Conservation (phyloP, 1,140 invertebrate genomes). For the Pseudoatta argentina region DNA sequence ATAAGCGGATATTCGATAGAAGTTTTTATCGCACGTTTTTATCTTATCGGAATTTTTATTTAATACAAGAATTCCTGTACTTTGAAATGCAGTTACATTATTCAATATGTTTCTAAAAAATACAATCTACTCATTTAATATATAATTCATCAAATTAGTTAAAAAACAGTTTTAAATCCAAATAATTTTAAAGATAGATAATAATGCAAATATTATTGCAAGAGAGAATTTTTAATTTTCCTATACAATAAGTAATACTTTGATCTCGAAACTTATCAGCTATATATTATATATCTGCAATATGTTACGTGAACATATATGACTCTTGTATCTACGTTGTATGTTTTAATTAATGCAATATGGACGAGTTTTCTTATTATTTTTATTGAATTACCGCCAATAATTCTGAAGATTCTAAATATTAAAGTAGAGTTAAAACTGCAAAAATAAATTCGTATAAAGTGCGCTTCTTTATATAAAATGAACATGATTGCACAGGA, state of each 20-base stretch:
- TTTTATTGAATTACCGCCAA: too few relatives aligned
- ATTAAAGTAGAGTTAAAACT: background rate
- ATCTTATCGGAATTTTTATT: constrained; percentile 12
- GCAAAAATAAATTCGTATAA: background rate
- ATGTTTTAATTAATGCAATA: background rate
- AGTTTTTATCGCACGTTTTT: background rate
- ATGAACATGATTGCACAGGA: background rate
- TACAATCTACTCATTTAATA: background rate
- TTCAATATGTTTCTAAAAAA: background rate
- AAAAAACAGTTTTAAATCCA: background rate
- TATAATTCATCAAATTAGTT: background rate
- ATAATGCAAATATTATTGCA: constrained; percentile 12
- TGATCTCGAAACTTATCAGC: constrained; percentile 15
- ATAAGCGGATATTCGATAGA: background rate
- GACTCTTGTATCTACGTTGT: background rate
- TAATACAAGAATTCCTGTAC: background rate
- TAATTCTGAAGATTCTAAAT: background rate
- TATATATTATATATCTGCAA: background rate
- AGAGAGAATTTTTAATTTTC: background rate
- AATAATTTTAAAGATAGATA: background rate
- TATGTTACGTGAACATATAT: background rate
- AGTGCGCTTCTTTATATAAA: background rate
- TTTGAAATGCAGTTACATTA: background rate
- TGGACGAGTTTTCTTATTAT: background rate
- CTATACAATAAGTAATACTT: background rate